Percentiles rank a stretch among this genome's conserved stretches.
phyloP scores from a whole-genome alignment of 1,140 invertebrate species.

The Zaprionus nigranus region DNA sequence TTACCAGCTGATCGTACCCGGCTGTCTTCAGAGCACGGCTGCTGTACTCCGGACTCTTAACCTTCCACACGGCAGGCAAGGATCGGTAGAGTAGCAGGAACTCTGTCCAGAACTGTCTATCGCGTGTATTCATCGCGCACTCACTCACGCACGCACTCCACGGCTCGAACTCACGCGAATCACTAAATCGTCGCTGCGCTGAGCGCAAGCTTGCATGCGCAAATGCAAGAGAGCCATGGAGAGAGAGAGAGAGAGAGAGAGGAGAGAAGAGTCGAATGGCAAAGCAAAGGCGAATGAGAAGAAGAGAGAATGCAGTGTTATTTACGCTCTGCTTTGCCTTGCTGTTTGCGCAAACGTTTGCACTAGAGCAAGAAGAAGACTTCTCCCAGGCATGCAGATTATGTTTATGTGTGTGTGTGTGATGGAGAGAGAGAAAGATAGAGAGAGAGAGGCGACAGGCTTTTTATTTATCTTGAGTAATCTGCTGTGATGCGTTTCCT shows the following conservation, averaged over 20 bases:
- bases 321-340: too few species aligned
- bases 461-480: neutral
- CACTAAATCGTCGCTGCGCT: conserved; percentile 30
- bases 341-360: too few species aligned
- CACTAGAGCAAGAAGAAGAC: too few species aligned
- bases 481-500: neutral
- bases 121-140: conserved; percentile 49
- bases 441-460: neutral
- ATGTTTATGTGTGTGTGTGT: too few species aligned
- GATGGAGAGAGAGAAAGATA: too few species aligned
- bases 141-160: conserved; percentile 9
- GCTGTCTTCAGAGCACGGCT: conserved; percentile 35
- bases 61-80: conserved; percentile 75
- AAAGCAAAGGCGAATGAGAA: too few species aligned
- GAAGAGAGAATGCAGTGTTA: too few species aligned
- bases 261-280: too few species aligned
- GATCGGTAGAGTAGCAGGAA: conserved; percentile 76
- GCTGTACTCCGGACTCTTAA: conserved; percentile 71
- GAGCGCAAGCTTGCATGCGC: conserved; percentile 63
- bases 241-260: neutral
- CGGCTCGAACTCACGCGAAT: conserved; percentile 25
- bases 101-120: conserved; percentile 66
- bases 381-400: too few species aligned
- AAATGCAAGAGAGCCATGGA: conserved; percentile 14
- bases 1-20: too few species aligned